Percentiles rank a stretch among this genome's conserved stretches.
phyloP scores from a whole-genome alignment of 2,113 vertebrate species.

The Mesembrinibis cayennensis region DNA sequence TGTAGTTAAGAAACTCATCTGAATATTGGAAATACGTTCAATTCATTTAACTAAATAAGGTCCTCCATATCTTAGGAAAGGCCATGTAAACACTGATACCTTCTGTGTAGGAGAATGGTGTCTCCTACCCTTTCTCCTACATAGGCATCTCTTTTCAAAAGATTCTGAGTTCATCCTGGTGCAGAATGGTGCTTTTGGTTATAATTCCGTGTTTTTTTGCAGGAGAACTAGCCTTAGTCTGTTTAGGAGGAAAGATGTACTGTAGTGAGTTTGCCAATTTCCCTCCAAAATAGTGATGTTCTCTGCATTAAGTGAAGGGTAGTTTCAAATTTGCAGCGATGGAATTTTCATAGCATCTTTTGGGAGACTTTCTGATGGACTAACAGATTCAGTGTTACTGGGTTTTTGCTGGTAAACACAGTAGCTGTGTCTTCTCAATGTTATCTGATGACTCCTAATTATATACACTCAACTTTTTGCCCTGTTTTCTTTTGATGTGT shows the following conservation, averaged over 20 bases:
- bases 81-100: not conserved
- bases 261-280: not conserved
- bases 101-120: not conserved
- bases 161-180: not conserved
- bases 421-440: not conserved
- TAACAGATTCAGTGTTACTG: not conserved
- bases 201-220: not conserved
- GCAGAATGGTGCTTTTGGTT: not conserved
- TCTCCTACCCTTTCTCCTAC: not conserved
- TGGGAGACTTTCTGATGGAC: not conserved
- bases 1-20: not conserved
- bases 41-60: not conserved
- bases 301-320: not conserved
- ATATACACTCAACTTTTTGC: not conserved
- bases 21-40: not conserved
- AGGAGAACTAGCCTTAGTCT: not conserved
- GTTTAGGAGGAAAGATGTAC: not conserved
- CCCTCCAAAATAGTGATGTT: not conserved
- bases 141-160: not conserved
- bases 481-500: not conserved
- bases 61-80: not conserved
- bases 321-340: not conserved
- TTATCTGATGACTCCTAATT: not conserved
- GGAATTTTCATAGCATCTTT: not conserved
- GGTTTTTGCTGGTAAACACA: not conserved